A percentile compares a stretch with the other conserved stretches of the same genome.
Evolutionary conservation across 2,797 vertebrate genomes (phyloP).

Genomic region (Molothrus aeneus): DNA sequence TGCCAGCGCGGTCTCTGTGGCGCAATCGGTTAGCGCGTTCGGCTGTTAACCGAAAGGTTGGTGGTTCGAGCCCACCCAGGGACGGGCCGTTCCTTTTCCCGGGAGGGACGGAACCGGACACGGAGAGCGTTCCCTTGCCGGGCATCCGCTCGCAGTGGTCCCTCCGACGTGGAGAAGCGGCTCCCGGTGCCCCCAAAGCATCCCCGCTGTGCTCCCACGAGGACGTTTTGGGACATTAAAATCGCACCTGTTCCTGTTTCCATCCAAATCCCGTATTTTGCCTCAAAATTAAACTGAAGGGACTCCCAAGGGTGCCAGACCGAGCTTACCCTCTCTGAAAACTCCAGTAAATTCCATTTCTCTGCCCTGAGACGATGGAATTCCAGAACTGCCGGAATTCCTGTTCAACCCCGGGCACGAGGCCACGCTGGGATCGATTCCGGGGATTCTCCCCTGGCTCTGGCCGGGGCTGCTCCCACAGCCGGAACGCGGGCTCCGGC

Average conservation of each 20-base stretch:
- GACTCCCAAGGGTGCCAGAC: no score
- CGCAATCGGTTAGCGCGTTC: conserved; percentile 80
- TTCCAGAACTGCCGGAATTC: neutral
- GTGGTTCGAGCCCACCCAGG: conserved; percentile 82
- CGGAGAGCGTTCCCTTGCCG: no score
- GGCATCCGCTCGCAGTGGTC: neutral
- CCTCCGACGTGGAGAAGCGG: no score
- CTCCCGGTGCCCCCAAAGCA: neutral
- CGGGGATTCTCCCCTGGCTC: neutral
- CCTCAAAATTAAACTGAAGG: neutral
- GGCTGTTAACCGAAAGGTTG: conserved; percentile 82
- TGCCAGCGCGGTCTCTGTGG: conserved; percentile 70
- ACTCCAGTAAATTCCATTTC: no score
- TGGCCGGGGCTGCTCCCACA: neutral
- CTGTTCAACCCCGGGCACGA: neutral
- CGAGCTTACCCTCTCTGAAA: neutral
- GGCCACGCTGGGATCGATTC: neutral
- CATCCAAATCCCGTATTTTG: neutral
- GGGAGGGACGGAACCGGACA: no score
- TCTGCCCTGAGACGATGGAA: neutral
- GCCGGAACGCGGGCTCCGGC: no score
- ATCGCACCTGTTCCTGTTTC: rapidly evolving
- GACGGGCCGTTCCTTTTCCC: neutral
- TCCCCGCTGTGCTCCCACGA: rapidly evolving
- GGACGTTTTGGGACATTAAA: no score